Evolutionary conservation across 2,888 invertebrate genomes (phyloP), one percentile per base, ranked within the genome.

Genomic region (Oligia fasciuncula): DNA sequence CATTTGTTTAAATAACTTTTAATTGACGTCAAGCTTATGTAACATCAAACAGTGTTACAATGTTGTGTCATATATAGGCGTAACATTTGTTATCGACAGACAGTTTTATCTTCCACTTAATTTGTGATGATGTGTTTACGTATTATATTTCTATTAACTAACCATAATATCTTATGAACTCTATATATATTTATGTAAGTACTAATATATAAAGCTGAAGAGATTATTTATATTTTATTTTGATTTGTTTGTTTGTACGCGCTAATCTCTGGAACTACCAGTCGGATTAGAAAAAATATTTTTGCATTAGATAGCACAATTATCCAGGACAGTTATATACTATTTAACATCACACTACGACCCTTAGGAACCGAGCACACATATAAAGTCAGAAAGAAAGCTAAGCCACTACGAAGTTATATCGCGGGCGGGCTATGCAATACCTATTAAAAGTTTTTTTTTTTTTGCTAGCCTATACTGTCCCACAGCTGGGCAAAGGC

Each of bases 71-170:
- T 63, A 80, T n/a, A 70, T 23, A 51, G 43, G 35, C 71, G 60
- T 84, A 54, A 40, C 29, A 65, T 40, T 72, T 57, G 14, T 73
- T 85, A 76, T 85, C 72, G 51, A n/a, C 60, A 62, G 68, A 62
- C 71, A 69, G 66, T 73, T 73, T 82, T 76, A 85, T 86, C 79
- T 29, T 62, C 35, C 49, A 85, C 68, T 81, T 74, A 67, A 67
- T 66, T 70, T 71, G 14, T 71, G 35, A 73, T 63, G n/a, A 63
- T 74, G 57, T 63, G 57, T 63, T 79, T 67, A 67, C 62, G 19
- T 70, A 9, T 67, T 73, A 66, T 4, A 63, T 69, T 46, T 70
- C 14, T 9, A 65, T 76, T 51, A 65, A 13, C 29, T 43, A 70
- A 69, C 35, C 0, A 19, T 62, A 23, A 4, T 11, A 46, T 19